Percentiles rank a stretch among this genome's conserved stretches.
phyloP scores from a whole-genome alignment of 2,113 vertebrate genomes.

The Egretta garzetta region DNA sequence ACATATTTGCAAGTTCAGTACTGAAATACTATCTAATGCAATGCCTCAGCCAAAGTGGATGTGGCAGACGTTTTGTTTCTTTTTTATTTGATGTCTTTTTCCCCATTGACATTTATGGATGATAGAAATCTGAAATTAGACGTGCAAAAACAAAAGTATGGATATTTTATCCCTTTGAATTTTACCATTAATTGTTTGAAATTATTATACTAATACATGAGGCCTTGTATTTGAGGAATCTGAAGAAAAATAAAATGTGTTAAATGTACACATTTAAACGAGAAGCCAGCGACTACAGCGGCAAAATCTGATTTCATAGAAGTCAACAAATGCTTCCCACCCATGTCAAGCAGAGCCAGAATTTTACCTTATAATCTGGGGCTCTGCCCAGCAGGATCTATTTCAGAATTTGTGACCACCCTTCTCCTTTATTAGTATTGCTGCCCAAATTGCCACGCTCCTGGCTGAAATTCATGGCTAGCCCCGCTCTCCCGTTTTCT shows the following conservation, averaged over 20 bases:
- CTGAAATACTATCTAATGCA: slow-evolving; percentile 74
- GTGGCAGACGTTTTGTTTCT: slow-evolving; percentile 35
- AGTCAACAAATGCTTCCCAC: neutral
- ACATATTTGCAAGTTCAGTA: slow-evolving; percentile 75
- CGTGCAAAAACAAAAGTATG: neutral
- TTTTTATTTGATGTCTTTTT: slow-evolving; percentile 58
- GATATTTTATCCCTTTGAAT: neutral
- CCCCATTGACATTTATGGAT: slow-evolving; percentile 16
- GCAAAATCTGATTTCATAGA: neutral
- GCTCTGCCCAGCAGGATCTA: neutral
- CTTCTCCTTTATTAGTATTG: neutral
- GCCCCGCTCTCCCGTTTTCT: neutral
- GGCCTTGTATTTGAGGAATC: neutral
- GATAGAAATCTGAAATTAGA: slow-evolving; percentile 50
- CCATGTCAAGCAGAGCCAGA: neutral
- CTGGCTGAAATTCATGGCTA: neutral
- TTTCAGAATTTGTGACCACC: neutral
- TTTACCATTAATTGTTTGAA: neutral
- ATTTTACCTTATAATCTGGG: neutral
- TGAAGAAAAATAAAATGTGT: neutral
- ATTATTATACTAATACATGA: neutral
- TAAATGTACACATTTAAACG: neutral
- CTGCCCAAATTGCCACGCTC: neutral
- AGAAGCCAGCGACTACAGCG: neutral
- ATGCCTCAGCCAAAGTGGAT: slow-evolving; percentile 53